Evolutionary conservation across 2,888 invertebrate species (phyloP).

Genomic region (Argyresthia goedartella): DNA sequence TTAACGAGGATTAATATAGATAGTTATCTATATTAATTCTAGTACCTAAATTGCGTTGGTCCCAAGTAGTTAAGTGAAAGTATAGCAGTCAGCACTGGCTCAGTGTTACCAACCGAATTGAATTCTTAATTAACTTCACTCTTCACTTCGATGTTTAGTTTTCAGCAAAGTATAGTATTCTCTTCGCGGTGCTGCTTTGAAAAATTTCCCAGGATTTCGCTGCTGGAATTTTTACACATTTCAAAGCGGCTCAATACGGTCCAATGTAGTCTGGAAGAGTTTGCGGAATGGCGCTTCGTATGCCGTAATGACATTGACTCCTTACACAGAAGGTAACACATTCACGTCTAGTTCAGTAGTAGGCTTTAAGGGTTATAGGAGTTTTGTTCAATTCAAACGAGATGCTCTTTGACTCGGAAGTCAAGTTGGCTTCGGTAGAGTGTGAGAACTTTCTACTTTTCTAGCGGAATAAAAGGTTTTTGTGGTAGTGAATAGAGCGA

Average conservation of each 20-base stretch:
- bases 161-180: constrained; percentile 24
- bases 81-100: neutral
- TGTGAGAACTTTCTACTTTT: no score
- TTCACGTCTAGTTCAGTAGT: neutral
- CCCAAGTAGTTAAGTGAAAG: no score
- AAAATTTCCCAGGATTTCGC: constrained; percentile 34
- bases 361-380: neutral
- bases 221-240: constrained; percentile 49
- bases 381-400: neutral
- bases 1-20: no score
- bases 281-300: no score
- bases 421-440: no score
- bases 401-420: neutral
- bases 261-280: neutral
- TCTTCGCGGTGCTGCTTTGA: constrained; percentile 34
- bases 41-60: no score
- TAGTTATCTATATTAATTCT: no score
- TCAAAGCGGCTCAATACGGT: constrained; percentile 37
- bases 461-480: no score
- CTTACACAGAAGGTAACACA: neutral
- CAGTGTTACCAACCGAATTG: neutral
- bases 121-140: neutral
- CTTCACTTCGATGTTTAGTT: constrained; percentile 23
- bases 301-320: neutral
- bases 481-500: no score